Evolutionary conservation across 1,140 invertebrate species (phyloP).

Genomic region (Chrysopa pallens): DNA sequence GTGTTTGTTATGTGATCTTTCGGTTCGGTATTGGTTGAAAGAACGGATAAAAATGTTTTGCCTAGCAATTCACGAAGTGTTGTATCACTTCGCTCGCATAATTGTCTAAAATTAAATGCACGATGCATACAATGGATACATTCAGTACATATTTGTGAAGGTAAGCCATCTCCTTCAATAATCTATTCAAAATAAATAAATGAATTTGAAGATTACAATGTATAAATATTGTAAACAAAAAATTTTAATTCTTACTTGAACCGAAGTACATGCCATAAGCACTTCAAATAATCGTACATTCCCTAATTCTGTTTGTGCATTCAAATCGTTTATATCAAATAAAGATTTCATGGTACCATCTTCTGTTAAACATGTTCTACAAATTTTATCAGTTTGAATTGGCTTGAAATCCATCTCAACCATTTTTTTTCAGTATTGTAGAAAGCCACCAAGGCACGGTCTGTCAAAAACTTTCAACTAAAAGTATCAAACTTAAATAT

Average conservation of each 20-base stretch:
- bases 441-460: too few relatives aligned
- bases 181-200: slow-evolving; percentile 1
- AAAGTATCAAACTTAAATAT: too few relatives aligned
- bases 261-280: slow-evolving; percentile 10
- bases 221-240: neutral
- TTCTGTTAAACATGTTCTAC: slow-evolving; percentile 14
- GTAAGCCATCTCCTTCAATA: slow-evolving; percentile 22
- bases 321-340: slow-evolving; percentile 10
- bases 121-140: slow-evolving; percentile 21
- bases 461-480: too few relatives aligned
- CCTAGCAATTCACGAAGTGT: slow-evolving; percentile 14
- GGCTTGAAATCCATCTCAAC: slow-evolving; percentile 8
- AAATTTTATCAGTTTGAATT: slow-evolving; percentile 14
- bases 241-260: slow-evolving; percentile 5
- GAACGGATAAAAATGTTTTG: slow-evolving; percentile 3
- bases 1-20: too few relatives aligned
- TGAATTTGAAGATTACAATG: neutral
- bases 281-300: slow-evolving; percentile 10
- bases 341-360: slow-evolving; percentile 9
- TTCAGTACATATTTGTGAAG: slow-evolving; percentile 21
- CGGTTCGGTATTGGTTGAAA: too few relatives aligned
- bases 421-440: too few relatives aligned
- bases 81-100: slow-evolving; percentile 20
- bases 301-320: slow-evolving; percentile 6
- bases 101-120: slow-evolving; percentile 22